These are phyloP conservation scores for Holothuria scabra DNA, from an alignment of 53 echinoderm and acorn worm species.

Conservation along the genomic window DNA sequence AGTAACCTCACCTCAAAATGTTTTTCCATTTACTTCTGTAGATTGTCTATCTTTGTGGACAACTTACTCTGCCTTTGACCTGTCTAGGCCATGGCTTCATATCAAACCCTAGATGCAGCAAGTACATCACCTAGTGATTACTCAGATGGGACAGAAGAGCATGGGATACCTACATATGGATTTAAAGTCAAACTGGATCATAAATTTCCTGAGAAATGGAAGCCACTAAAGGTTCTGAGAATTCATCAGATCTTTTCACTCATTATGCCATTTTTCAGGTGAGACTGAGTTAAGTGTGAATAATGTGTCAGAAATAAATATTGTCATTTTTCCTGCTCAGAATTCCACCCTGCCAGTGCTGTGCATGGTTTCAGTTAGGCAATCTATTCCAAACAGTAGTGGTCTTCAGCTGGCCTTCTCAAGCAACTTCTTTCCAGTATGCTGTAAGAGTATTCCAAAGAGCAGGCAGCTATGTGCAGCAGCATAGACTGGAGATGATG, in stretches of 20 bases:
- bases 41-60: too few species aligned
- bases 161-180: constrained; percentile 77
- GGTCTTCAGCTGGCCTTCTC: too few species aligned
- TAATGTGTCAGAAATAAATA: background rate
- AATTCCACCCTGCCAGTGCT: too few species aligned
- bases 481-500: too few species aligned
- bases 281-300: too few species aligned
- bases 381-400: too few species aligned
- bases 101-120: constrained; percentile 20
- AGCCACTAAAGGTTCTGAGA: constrained; percentile 71
- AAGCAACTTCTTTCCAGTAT: too few species aligned
- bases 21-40: too few species aligned
- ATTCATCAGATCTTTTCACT: constrained; percentile 62
- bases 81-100: constrained; percentile 38
- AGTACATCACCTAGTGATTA: constrained; percentile 24
- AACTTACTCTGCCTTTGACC: background rate
- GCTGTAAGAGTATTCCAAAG: too few species aligned
- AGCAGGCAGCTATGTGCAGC: too few species aligned
- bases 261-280: constrained; percentile 74
- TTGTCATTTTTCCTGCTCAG: background rate
- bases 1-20: too few species aligned
- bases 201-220: constrained; percentile 88
- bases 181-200: constrained; percentile 85
- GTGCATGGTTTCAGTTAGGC: too few species aligned
- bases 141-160: constrained; percentile 43